Conservation (phyloP, 2,797 vertebrate genomes). For the Amphiprion clarkii region DNA sequence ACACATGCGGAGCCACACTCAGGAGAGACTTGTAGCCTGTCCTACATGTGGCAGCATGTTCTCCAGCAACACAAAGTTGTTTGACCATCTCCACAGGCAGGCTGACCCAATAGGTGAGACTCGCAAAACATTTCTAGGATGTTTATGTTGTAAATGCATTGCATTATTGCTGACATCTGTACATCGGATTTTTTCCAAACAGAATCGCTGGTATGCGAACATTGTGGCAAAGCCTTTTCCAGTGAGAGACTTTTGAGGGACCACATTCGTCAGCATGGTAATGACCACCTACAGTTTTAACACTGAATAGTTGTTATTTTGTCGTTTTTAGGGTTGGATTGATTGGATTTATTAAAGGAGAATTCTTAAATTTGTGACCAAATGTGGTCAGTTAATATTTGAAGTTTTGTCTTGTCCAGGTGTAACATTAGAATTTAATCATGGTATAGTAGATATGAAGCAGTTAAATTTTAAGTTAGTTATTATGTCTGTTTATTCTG, state of each 20-base stretch:
- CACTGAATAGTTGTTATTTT: not conserved
- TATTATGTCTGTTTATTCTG: not conserved
- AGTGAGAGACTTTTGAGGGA: conserved; percentile 85
- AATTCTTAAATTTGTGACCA: too few species aligned
- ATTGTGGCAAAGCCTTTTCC: conserved; percentile 85
- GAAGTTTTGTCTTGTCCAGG: too few species aligned
- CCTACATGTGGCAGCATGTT: conserved; percentile 86
- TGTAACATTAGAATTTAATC: not conserved
- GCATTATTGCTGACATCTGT: not conserved
- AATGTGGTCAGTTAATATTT: not conserved
- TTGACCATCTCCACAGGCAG: conserved; percentile 85
- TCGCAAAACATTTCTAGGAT: not conserved
- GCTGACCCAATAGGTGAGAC: conserved; percentile 80
- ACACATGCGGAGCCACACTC: conserved; percentile 82
- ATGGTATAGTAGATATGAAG: not conserved
- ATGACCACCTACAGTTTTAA: conserved; percentile 5
- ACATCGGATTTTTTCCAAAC: conserved; percentile 28
- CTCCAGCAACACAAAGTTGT: conserved; percentile 86
- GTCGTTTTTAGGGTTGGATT: too few species aligned
- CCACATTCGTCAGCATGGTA: conserved; percentile 82
- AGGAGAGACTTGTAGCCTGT: conserved; percentile 83
- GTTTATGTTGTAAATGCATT: not conserved
- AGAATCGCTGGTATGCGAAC: conserved; percentile 86
- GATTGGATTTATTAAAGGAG: too few species aligned
- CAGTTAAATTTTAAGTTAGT: not conserved